Evolutionary conservation across 2,113 vertebrate species (phyloP), one percentile per base, ranked within the genome.

Genomic region (Apteryx owenii): DNA sequence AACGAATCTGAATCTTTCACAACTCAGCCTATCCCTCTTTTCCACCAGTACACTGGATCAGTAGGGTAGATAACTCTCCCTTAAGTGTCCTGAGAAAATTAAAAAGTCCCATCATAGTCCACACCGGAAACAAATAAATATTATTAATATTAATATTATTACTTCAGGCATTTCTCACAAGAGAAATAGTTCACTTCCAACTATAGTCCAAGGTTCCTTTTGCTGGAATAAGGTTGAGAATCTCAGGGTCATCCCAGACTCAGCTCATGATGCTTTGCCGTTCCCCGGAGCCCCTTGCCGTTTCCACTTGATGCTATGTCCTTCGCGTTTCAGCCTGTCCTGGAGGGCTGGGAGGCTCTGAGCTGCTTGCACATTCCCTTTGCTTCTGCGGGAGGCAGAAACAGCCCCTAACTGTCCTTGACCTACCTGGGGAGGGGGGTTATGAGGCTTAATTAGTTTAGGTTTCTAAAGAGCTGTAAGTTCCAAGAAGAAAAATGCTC

Each of bases 361-460:
- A 91, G 91, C 91, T 83, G 53, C 86, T 93, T 79, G 50, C 68
- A 64, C 54, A 21, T 78, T 89, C 81, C 64, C 46, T 85, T 66
- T 83, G 64, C 82, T 83, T 89, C 68, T 0, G 2, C 21, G 70
- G 60, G 78, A 95, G 66, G 42, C 78, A 64, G 60, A 73, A 93
- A 85, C 0, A 0, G 82, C 89, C 86, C 89, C 84, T 81, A n/a
- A 82, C 54, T 83, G 64, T 85, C 95, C 96, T 95, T 95, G 95
- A 97, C 94, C 94, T 94, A 85, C 75, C 82, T 94, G 21, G 1
- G 51, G 81, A 85, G 87, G 78, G 69, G 76, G 86, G 81, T 91
- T 92, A 90, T 80, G 90, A 91, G 81, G 81, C 62, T 85, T 88
- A 95, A 97, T 95, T 93, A 92, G 93, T 92, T 96, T 66, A 58